Evolutionary conservation across 2,888 invertebrate genomes (phyloP).

Genomic region (Liodrosophila aerea): DNA sequence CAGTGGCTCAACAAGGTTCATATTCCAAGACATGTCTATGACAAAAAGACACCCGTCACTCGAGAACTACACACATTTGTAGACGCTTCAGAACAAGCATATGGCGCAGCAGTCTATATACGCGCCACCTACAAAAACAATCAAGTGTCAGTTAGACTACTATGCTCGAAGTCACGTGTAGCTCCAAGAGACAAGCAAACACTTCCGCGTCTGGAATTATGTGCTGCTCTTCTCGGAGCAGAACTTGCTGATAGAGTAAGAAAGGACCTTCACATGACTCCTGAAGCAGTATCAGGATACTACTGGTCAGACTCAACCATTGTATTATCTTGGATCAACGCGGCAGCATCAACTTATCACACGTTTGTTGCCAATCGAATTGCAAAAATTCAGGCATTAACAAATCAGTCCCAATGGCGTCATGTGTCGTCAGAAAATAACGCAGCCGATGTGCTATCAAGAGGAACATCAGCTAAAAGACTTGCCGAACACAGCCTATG

Average conservation of each 20-base stretch:
- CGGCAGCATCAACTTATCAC: background rate
- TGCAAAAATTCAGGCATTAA: background rate
- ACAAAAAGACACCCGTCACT: slow-evolving; percentile 8
- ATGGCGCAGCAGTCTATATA: background rate
- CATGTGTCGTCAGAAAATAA: background rate
- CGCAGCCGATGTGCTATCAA: background rate
- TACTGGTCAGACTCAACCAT: background rate
- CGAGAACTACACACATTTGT: slow-evolving; percentile 29
- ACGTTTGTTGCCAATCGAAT: background rate
- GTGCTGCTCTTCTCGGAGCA: too few relatives aligned
- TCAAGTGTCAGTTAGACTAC: too few relatives aligned
- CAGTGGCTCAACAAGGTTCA: background rate
- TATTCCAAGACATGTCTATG: background rate
- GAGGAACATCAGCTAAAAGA: background rate
- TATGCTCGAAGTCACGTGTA: too few relatives aligned
- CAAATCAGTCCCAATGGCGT: background rate
- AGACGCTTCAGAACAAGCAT: slow-evolving; percentile 24
- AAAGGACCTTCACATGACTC: too few relatives aligned
- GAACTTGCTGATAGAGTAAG: too few relatives aligned
- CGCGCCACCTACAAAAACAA: too few relatives aligned
- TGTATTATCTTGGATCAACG: background rate
- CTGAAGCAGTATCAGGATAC: too few relatives aligned
- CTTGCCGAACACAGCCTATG: background rate
- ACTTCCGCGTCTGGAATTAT: too few relatives aligned
- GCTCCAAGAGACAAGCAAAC: too few relatives aligned